A percentile compares a stretch with the other conserved stretches of the same genome.
Conservation (phyloP, 1,140 invertebrate genomes). For the Drosophila orena region DNA sequence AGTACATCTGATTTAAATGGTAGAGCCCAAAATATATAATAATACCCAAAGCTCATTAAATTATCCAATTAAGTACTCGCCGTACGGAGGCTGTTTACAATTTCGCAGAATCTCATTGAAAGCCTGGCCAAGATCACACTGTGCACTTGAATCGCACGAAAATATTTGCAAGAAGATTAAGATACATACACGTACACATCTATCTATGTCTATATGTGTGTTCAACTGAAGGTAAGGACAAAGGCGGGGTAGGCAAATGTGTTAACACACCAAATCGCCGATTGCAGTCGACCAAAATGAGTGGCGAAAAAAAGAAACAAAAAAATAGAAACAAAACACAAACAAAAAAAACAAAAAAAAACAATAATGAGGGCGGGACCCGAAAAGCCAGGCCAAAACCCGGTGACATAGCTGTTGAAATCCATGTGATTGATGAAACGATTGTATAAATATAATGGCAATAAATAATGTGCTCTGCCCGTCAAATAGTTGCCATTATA, state of each 20-base stretch:
- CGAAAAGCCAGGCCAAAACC: constrained; percentile 3
- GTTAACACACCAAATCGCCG: constrained; percentile 43
- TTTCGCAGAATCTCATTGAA: constrained; percentile 3
- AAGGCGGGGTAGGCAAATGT: constrained; percentile 36
- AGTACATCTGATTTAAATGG: no score
- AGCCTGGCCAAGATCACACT: constrained; percentile 30
- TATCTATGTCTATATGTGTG: constrained; percentile 1
- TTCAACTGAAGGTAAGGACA: constrained; percentile 40
- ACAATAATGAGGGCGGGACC: constrained; percentile 25
- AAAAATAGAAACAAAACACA: constrained; percentile 3
- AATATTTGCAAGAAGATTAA: constrained; percentile 48
- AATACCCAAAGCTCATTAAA: constrained; percentile 2
- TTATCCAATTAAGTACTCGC: constrained; percentile 3
- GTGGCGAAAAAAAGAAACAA: neutral
- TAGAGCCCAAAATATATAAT: no score
- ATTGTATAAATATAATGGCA: constrained; percentile 67
- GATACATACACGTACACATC: neutral
- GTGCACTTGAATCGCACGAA: constrained; percentile 31
- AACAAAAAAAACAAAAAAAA: neutral
- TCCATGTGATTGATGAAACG: constrained; percentile 75
- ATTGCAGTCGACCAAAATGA: constrained; percentile 55
- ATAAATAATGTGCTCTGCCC: constrained; percentile 68
- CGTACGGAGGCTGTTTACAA: constrained; percentile 8
- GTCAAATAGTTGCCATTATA: constrained; percentile 15
- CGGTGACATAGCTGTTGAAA: constrained; percentile 67